Base-by-base conservation (phyloP, 2,888 invertebrate genomes). In the Chrysolina oricalcia region DNA sequence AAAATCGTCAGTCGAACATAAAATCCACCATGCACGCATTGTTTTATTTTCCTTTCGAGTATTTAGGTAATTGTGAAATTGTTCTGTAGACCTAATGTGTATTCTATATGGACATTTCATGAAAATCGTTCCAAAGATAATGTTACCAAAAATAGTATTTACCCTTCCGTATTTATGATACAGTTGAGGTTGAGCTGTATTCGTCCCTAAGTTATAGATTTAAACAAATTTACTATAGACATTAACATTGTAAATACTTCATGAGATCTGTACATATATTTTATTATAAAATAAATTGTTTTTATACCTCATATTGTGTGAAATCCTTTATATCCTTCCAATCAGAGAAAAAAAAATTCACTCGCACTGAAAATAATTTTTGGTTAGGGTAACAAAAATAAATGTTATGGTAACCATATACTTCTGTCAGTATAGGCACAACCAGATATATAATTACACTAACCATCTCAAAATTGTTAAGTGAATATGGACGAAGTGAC, bases 141-240 rank as follows among this genome's bases (percentile, higher is more conserved):
- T 62, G 41, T 74, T 71, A 74, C 74, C 74, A 71, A 71, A 70
- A 62, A 74, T 66, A 74, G 74, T 71, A 74, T 74, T 53, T 53
- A 67, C 35, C n/a, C 27, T n/a, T 17, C 11, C 19, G 48, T 23
- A 56, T 23, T 56, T 4, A 50, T 56, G 23, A 56, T 23, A 56
- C 56, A 23, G 23, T 23, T 59, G 59, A 4, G 59, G 9, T 56
- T 59, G 1, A 59, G 59, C 59, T 59, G 27, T 59, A 59, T 27
- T 27, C 59, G 35, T 59, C 10, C n/a, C 2, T 27, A 59, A n/a
- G n/a, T 50, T 17, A 17, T 17, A 17, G 19, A 27, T 59, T 9
- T 13, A n/a, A 9, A n/a, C n/a, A 27, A 13, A 10, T 10, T n/a
- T n/a, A 59, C n/a, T 17, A 27, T 35, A n/a, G 9, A 5, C 13